Base-by-base conservation (phyloP, 2,113 vertebrate genomes). In the Benitochromis conjunctus region DNA sequence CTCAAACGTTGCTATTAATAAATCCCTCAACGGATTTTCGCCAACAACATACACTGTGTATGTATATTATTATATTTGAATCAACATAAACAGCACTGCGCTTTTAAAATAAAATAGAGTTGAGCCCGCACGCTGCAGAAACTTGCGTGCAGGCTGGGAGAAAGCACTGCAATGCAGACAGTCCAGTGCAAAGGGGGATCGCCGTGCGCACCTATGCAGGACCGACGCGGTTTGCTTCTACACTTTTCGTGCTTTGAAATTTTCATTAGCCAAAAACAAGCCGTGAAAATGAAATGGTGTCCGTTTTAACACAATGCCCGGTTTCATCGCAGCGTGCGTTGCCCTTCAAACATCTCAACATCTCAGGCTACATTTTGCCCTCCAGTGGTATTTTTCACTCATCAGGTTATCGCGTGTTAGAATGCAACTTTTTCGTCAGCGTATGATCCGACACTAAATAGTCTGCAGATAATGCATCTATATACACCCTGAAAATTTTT, bases 161-260 rank as follows among this genome's bases (percentile, higher is more conserved):
- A 91, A 95, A 95, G 95, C 94, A 96, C 96, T 93, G 96, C 96
- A 97, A 96, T 97, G 96, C 96, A 97, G 96, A 96, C 92, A 94
- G 95, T 79, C 76, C 81, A 36, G 87, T 24, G 86, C 89, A 86
- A 81, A 82, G 81, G 80, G 89, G 89, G 83, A 62, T 24, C 69
- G 84, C 48, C 80, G 82, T 78, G 94, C 92, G 92, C 91, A 91
- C 90, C 81, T 88, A 81, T 79, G 90, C 92, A 80, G 91, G 92
- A 94, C 84, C 84, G 85, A 79, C 78, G 79, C 81, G 43, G 43
- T 31, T 56, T 21, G 69, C 76, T n/a, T 3, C 41, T 13, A 7
- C 86, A 91, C 87, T 90, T 91, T 83, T 74, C 16, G 56, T 19
- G 58, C 53, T 74, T 57, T 31, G 14, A 71, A 51, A 51, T 80